Percentiles rank a stretch among this genome's conserved stretches.
Conservation (phyloP, 2,113 vertebrate species). For the Fulica atra region DNA sequence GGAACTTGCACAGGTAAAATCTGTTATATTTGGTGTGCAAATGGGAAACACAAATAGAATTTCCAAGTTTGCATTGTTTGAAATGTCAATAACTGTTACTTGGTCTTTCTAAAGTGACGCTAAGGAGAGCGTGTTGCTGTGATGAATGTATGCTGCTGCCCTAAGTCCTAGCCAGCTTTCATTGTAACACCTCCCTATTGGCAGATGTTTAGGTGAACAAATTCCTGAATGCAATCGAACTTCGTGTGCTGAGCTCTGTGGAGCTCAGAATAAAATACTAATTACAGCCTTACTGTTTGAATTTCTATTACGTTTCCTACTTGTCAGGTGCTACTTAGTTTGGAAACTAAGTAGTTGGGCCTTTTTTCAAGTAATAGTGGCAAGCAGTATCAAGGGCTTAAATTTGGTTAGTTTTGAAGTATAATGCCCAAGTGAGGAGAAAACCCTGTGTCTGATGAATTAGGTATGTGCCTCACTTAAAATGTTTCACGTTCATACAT, state of each 20-base stretch:
- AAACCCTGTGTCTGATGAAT: background rate
- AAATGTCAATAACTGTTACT: background rate
- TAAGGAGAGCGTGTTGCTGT: background rate
- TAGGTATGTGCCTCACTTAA: background rate
- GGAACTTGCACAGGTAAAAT: background rate
- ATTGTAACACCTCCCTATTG: background rate
- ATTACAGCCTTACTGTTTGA: background rate
- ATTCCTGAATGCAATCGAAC: background rate
- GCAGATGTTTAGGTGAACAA: background rate
- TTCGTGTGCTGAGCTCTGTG: background rate
- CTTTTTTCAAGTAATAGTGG: background rate
- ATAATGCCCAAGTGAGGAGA: background rate
- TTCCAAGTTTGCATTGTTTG: background rate
- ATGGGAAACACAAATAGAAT: background rate
- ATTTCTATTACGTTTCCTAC: background rate
- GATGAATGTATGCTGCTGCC: background rate
- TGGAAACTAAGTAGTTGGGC: background rate
- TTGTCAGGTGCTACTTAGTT: background rate
- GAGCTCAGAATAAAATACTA: background rate
- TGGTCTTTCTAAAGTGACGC: background rate
- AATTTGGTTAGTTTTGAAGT: background rate
- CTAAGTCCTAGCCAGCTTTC: background rate
- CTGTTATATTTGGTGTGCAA: background rate
- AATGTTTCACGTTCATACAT: background rate
- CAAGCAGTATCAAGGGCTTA: background rate